phyloP scores from a whole-genome alignment of 1,140 invertebrate genomes.

The Eulimnadia texana region DNA sequence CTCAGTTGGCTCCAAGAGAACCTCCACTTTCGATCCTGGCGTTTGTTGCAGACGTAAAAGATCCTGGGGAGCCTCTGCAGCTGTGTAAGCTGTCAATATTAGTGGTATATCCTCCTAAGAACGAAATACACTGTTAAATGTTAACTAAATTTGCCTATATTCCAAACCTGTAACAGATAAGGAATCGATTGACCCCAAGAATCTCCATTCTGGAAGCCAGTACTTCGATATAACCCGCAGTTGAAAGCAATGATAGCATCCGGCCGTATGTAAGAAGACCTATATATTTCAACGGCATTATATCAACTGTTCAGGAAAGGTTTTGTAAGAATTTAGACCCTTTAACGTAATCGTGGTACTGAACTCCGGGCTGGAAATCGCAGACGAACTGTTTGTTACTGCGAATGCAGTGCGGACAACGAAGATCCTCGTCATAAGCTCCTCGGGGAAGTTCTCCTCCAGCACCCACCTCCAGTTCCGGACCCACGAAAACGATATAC shows the following conservation, averaged over 20 bases:
- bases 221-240: slow-evolving; percentile 46
- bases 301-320: no score
- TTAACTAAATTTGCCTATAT: no score
- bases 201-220: slow-evolving; percentile 42
- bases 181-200: slow-evolving; percentile 47
- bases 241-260: slow-evolving; percentile 51
- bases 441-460: slow-evolving; percentile 19
- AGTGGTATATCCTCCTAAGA: slow-evolving; percentile 34
- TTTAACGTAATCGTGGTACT: slow-evolving; percentile 42
- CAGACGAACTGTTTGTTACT: slow-evolving; percentile 31
- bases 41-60: slow-evolving; percentile 33
- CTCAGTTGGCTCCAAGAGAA: slow-evolving; percentile 34
- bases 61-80: slow-evolving; percentile 44
- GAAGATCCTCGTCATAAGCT: slow-evolving; percentile 10
- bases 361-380: slow-evolving; percentile 35
- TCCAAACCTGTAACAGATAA: slow-evolving; percentile 26
- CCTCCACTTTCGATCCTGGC: slow-evolving; percentile 30
- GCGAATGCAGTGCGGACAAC: slow-evolving; percentile 4
- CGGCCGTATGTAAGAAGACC: slow-evolving; percentile 31
- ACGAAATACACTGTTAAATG: background rate
- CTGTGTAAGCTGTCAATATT: slow-evolving; percentile 46
- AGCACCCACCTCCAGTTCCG: slow-evolving; percentile 40
- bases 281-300: no score
- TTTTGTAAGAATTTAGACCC: no score
- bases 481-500: slow-evolving; percentile 42